Evolutionary conservation across 1,140 invertebrate species (phyloP).

Genomic region (Drosophila navojoa): DNA sequence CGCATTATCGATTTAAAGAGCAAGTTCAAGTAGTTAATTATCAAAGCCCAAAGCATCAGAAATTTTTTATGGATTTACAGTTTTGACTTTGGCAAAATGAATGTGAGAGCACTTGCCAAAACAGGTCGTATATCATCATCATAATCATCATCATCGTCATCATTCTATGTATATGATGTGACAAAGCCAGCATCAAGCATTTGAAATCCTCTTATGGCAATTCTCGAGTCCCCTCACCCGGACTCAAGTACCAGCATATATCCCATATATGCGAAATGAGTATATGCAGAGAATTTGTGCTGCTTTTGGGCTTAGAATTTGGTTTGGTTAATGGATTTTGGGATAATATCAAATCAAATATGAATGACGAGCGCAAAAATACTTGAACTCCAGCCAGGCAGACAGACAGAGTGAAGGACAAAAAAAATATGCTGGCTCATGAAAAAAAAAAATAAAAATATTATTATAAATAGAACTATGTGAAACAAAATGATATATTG

Average conservation of each 20-base stretch:
- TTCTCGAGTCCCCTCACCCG: not conserved
- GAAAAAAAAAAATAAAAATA: constrained; percentile 6
- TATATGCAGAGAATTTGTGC: not conserved
- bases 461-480: not conserved
- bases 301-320: constrained; percentile 19
- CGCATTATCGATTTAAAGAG: too few species aligned
- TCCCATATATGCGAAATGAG: not conserved
- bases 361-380: constrained; percentile 27
- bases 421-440: constrained; percentile 36
- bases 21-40: too few species aligned
- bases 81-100: not conserved
- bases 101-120: not conserved
- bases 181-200: not conserved
- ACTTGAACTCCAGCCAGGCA: constrained; percentile 1
- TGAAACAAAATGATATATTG: constrained; percentile 38
- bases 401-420: not conserved
- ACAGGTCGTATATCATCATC: not conserved
- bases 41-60: too few species aligned
- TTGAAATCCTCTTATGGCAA: constrained; percentile 1
- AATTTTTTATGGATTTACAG: not conserved
- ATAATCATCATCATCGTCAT: too few species aligned
- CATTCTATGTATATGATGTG: not conserved
- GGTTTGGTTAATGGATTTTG: constrained; percentile 22
- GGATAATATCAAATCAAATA: constrained; percentile 33
- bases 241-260: not conserved